Evolutionary conservation across 2,888 invertebrate genomes (phyloP), one percentile per base, ranked within the genome.

Genomic region (Hypomecis atomaria): DNA sequence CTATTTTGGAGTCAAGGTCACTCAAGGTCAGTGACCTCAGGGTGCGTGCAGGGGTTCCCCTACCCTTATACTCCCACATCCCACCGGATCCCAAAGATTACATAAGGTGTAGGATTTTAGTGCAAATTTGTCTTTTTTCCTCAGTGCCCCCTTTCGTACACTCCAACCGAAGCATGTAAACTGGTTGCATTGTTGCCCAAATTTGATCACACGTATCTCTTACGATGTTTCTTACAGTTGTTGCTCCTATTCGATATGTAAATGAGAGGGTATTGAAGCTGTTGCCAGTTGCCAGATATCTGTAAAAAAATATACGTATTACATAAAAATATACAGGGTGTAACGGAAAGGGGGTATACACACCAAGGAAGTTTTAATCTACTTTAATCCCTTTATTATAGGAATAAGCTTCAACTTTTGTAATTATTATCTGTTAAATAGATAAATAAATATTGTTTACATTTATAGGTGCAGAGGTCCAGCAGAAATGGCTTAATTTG

Each of bases 231-330:
- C n/a, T n/a, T n/a, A 59, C 47, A 37, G 55, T 62, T 55, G 59
- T 62, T 55, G 62, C 62, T 66, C 62, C 62, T 47, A 66, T 62
- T 60, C 54, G 62, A 59, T 65, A 65, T 59, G 47, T 59, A 65
- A 65, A 67, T 52, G 67, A 64, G 55, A 62, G 49, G 47, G 61
- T 52, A 65, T 65, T 59, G 65, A 62, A 67, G 59, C 65, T 65
- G 59, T 49, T 59, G 55, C 62, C 66, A 62, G 66, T 66, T 56
- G 66, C 66, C 59, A 62, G 59, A 62, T 57, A 66, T 43, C 62
- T 66, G 62, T 57, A 66, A 62, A 60, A n/a, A 66, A 52, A 59
- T 9, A 66, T 55, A 54, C 43, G 42, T 54, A 54, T 54, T 42
- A 54, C 53, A 54, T 38, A 38, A 38, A 38, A 38, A 38, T 38